These are phyloP conservation scores for Aphrophora alni DNA, from an alignment of 2,888 invertebrate genomes.

Conservation along the genomic window DNA sequence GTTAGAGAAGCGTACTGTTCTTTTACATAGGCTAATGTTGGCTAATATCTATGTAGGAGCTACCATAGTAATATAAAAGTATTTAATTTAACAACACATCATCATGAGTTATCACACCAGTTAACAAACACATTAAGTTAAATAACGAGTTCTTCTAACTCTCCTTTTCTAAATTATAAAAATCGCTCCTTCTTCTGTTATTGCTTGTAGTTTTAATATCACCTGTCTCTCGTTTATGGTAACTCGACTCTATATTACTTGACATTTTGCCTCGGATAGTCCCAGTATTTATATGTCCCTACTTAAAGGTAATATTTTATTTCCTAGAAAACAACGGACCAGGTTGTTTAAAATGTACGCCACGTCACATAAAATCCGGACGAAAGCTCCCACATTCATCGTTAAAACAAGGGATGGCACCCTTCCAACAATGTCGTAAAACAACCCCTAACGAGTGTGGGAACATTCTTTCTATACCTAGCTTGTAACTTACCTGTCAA, in stretches of 20 bases:
- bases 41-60: too few relatives aligned
- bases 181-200: too few relatives aligned
- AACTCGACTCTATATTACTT: conserved; percentile 9
- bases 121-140: too few relatives aligned
- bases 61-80: too few relatives aligned
- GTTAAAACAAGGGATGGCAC: conserved; percentile 37
- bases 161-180: too few relatives aligned
- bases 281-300: neutral
- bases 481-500: neutral
- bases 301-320: conserved; percentile 9
- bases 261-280: conserved; percentile 23
- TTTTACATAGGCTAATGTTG: too few relatives aligned
- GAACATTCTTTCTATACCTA: conserved; percentile 11
- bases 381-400: conserved; percentile 37
- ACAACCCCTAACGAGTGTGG: conserved; percentile 32
- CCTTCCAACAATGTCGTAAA: conserved; percentile 29
- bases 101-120: too few relatives aligned
- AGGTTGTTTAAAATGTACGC: conserved; percentile 36
- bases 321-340: neutral
- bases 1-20: too few relatives aligned
- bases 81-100: too few relatives aligned
- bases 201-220: too few relatives aligned
- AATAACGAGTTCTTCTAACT: too few relatives aligned
- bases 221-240: neutral
- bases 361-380: conserved; percentile 31